A percentile compares a stretch with the other conserved stretches of the same genome.
phyloP scores from a whole-genome alignment of 2,797 vertebrate species.

The Rhincodon typus region DNA sequence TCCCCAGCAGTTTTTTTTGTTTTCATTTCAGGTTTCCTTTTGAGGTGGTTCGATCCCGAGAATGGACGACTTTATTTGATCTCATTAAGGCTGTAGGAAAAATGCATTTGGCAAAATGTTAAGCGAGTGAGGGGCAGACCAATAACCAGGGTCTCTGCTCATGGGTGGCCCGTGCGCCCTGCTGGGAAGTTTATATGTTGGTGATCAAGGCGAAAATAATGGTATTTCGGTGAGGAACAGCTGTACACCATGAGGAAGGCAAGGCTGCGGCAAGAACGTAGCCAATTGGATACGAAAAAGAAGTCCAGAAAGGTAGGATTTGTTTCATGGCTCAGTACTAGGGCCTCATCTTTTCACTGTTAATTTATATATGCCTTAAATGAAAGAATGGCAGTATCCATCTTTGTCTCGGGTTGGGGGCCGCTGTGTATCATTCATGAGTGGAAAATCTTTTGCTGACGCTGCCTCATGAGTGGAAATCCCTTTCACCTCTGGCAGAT shows the following conservation, averaged over 20 bases:
- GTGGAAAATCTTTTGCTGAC: too few species aligned
- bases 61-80: background rate
- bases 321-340: background rate
- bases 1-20: too few species aligned
- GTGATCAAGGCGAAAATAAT: background rate
- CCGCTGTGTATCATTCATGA: too few species aligned
- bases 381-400: background rate
- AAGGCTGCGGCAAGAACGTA: background rate
- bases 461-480: too few species aligned
- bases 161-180: background rate
- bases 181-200: background rate
- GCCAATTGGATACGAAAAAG: background rate
- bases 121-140: background rate
- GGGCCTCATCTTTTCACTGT: background rate
- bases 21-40: too few species aligned
- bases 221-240: too few species aligned
- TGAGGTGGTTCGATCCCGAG: background rate
- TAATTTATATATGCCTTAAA: background rate
- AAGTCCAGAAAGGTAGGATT: background rate
- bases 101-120: background rate
- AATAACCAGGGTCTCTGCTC: background rate
- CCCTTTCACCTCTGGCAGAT: too few species aligned
- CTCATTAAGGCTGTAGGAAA: background rate
- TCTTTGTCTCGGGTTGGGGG: too few species aligned
- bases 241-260: background rate